A percentile compares a stretch with the other conserved stretches of the same genome.
Conservation (phyloP, 1,140 invertebrate species). For the Riptortus pedestris region DNA sequence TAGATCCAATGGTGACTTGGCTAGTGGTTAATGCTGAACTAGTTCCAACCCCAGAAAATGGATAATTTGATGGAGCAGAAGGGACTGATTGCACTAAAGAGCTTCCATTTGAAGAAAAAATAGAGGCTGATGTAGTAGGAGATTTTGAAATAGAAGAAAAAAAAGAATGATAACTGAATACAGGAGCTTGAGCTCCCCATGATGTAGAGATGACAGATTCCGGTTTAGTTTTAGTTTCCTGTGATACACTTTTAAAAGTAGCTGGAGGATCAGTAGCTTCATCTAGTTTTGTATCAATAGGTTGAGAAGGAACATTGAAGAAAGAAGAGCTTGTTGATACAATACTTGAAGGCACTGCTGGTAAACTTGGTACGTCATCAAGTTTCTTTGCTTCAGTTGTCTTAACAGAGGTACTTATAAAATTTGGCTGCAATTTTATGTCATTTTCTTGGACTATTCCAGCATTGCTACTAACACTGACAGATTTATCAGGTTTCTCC, state of each 20-base stretch:
- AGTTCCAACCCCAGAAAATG: not conserved
- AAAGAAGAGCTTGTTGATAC: too few species aligned
- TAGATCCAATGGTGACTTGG: not conserved
- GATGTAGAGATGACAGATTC: not conserved
- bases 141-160: not conserved
- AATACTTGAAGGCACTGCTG: too few species aligned
- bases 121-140: not conserved
- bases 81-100: not conserved
- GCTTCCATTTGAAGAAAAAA: not conserved
- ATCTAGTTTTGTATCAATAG: not conserved
- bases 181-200: conserved; percentile 8
- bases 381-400: too few species aligned
- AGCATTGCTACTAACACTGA: too few species aligned
- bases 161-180: not conserved
- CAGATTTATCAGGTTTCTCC: too few species aligned
- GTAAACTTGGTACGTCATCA: too few species aligned
- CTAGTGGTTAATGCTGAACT: not conserved
- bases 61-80: not conserved
- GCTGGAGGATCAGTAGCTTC: not conserved
- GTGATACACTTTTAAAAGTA: not conserved
- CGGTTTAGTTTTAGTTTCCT: not conserved
- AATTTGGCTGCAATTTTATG: too few species aligned
- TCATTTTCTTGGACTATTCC: too few species aligned
- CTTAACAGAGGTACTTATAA: too few species aligned
- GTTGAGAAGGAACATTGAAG: not conserved